Evolutionary conservation across 2,888 invertebrate genomes (phyloP), one percentile per base, ranked within the genome.

Genomic region (Drosophila lutescens): DNA sequence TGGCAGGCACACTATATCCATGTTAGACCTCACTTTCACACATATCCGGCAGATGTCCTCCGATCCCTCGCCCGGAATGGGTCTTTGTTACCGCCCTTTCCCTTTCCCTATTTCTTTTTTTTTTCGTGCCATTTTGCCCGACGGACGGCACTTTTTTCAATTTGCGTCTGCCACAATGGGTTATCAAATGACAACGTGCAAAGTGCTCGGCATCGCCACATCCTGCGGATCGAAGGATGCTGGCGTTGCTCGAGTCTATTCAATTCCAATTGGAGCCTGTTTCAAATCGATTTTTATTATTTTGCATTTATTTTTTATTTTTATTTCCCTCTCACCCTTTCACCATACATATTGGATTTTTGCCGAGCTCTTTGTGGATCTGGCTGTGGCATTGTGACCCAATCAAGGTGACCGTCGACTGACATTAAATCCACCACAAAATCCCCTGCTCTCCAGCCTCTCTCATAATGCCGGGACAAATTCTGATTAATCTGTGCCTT

Each of bases 111-210:
- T 8, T 13, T 44, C 23, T 10, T 26, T 13, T 62, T 17, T 66
- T 73, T 5, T 12, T 34, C 12, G 10, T 4, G 32, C 68, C 78
- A 83, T 67, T 78, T 76, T 56, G 73, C 59, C 56, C 60, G 53
- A 13, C 63, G 63, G 73, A 69, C 60, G 75, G 46, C 69, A 67
- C 46, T 74, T 81, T 73, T 84, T 84, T 84, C 84, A 88, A 85
- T 85, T 85, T 85, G 86, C 76, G 76, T 77, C 86, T 77, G 77
- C 88, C 84, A 85, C 84, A 85, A 85, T 86, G 88, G 84, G 84
- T 86, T 85, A 86, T 85, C 85, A 88, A 85, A 85, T 85, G 86
- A 79, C 85, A 85, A 88, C 85, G 88, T 88, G 86, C 84, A 78
- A 88, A 76, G 67, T 76, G 78, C 59, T 73, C 49, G 61, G 51